A percentile compares a stretch with the other conserved stretches of the same genome.
Evolutionary conservation across 2,113 vertebrate species (phyloP).

Genomic region (Trochalopteron elliotii): DNA sequence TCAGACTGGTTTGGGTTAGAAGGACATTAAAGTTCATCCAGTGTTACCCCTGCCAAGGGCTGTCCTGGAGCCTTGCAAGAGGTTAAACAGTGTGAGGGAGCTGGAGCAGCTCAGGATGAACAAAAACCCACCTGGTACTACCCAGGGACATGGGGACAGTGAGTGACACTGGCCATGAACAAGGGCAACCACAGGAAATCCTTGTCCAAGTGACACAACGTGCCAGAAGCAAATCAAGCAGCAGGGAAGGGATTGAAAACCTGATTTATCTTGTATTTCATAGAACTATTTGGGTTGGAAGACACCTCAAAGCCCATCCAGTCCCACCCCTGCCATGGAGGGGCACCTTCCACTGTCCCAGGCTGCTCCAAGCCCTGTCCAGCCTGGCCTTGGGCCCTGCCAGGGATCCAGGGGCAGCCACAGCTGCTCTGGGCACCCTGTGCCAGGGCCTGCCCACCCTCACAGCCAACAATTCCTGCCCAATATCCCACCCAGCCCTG

Average conservation of each 20-base stretch:
- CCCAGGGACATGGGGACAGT: not conserved
- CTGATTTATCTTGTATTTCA: too few relatives aligned
- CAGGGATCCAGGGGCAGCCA: not conserved
- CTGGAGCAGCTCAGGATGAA: not conserved
- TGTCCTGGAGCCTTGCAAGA: not conserved
- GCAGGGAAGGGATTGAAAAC: too few relatives aligned
- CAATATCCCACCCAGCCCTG: not conserved
- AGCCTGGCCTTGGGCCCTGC: not conserved
- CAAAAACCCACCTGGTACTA: rapidly evolving
- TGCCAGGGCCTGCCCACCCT: not conserved
- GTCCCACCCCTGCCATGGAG: not conserved
- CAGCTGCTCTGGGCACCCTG: not conserved
- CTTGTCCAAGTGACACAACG: too few relatives aligned
- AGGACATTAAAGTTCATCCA: rapidly evolving
- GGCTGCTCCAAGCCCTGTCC: not conserved
- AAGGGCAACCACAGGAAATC: too few relatives aligned
- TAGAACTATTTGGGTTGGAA: too few relatives aligned
- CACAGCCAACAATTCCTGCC: not conserved
- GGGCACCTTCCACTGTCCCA: not conserved
- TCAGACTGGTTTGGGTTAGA: rapidly evolving
- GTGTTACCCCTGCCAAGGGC: not conserved
- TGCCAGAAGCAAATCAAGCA: too few relatives aligned
- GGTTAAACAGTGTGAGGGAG: not conserved
- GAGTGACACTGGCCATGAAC: too few relatives aligned
- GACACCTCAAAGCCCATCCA: too few relatives aligned